Base-by-base conservation (phyloP, 2,888 invertebrate species). In the Ligdia adustata region DNA sequence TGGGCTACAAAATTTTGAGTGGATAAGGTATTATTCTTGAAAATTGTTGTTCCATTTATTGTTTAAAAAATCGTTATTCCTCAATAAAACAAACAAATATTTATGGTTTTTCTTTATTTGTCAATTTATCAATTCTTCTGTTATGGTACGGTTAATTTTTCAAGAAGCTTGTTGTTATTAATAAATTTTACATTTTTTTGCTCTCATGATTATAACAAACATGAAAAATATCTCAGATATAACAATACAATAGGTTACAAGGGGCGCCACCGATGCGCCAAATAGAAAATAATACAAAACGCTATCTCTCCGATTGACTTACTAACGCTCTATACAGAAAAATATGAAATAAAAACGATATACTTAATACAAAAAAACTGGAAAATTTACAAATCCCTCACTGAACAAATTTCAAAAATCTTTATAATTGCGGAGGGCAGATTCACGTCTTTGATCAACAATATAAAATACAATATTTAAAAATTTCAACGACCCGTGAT, bases 111-210 rank as follows among this genome's bases (percentile, higher is more conserved):
- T 75, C 82, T 86, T 81, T 87, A 86, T 85, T 87, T 84, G 79
- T 81, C 58, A 79, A 82, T 84, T 86, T 85, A 74, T 75, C 41
- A 33, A 52, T 52, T 47, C 49, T 34, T 56, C 9, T 50, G 39
- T 57, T 75, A 66, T 68, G 66, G 74, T 82, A 88, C 86, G 74
- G 73, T 85, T 82, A 86, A 83, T 87, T 88, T 87, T 84, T 76
- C 75, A 69, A 60, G 71, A 73, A 62, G 56, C 64, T 72, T 73
- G 37, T 37, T 37, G 71, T 50, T 45, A 71, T 67, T 69, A 65
- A 56, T 46, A 72, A n/a, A 77, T 87, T 88, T 82, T 80, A 64
- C 81, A 71, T 77, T 85, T 88, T 85, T 86, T 74, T 22, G 7
- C 57, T 53, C 54, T 55, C 64, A 58, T 26, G 40, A 39, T 57